These are phyloP conservation scores for Scaptomyza graminum DNA, from an alignment of 1,140 invertebrate species.

Conservation along the genomic window DNA sequence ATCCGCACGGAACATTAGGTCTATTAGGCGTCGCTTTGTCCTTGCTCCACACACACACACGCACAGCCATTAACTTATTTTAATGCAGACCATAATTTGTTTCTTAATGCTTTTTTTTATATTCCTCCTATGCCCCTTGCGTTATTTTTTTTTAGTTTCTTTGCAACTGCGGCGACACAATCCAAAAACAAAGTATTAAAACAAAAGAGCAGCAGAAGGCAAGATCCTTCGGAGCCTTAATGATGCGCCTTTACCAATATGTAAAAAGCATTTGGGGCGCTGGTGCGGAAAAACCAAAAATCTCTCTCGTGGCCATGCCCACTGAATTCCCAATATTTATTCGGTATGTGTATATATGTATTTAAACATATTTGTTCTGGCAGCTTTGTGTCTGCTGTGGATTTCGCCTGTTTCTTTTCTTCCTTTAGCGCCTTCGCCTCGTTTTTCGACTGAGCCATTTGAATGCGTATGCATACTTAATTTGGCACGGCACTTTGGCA, in stretches of 20 bases:
- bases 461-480: slow-evolving; percentile 81
- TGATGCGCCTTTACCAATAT: slow-evolving; percentile 67
- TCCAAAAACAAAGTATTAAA: slow-evolving; percentile 30
- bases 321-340: slow-evolving; percentile 4
- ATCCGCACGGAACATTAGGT: slow-evolving; percentile 14
- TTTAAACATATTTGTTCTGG: slow-evolving; percentile 54
- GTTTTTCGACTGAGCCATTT: slow-evolving; percentile 61
- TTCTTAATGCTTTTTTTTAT: slow-evolving; percentile 35
- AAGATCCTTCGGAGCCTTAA: slow-evolving; percentile 52
- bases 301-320: slow-evolving; percentile 67
- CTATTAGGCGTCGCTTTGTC: slow-evolving; percentile 68
- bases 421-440: background rate
- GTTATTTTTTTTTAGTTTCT: slow-evolving; percentile 35
- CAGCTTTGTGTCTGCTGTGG: slow-evolving; percentile 45
- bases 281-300: slow-evolving; percentile 71
- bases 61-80: slow-evolving; percentile 74
- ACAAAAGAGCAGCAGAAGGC: slow-evolving; percentile 28
- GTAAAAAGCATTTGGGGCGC: slow-evolving; percentile 34
- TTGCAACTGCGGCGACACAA: slow-evolving; percentile 39
- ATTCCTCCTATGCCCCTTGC: background rate
- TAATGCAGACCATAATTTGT: slow-evolving; percentile 74
- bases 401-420: slow-evolving; percentile 23
- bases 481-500: slow-evolving; percentile 64
- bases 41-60: slow-evolving; percentile 41
- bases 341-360: slow-evolving; percentile 25